phyloP scores from a whole-genome alignment of 2,113 vertebrate species.

The Anas platyrhynchos region DNA sequence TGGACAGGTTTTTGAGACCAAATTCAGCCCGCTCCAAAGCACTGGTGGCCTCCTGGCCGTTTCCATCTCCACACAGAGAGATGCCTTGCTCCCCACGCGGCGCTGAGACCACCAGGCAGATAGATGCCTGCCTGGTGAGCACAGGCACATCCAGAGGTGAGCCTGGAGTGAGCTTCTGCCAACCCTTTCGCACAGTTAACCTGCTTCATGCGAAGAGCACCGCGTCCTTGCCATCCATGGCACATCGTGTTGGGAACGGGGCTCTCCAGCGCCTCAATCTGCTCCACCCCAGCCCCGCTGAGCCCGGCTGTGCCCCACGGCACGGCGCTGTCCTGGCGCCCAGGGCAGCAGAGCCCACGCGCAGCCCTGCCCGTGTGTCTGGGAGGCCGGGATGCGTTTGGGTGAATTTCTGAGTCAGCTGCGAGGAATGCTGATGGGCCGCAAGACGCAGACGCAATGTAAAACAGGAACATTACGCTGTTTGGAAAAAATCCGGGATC shows the following conservation, averaged over 20 bases:
- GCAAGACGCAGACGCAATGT: background rate
- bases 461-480: background rate
- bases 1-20: background rate
- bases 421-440: background rate
- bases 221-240: background rate
- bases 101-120: background rate
- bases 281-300: no score
- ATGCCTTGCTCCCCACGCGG: background rate
- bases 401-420: background rate
- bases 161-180: background rate
- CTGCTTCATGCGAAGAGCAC: background rate
- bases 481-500: background rate
- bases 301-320: no score
- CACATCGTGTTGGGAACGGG: background rate
- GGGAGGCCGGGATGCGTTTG: background rate
- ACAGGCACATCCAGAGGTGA: no score
- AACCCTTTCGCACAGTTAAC: background rate
- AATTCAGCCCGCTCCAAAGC: fast-evolving
- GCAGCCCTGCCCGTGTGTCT: background rate
- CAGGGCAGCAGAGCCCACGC: background rate
- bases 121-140: fast-evolving
- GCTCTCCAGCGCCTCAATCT: background rate
- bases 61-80: fast-evolving
- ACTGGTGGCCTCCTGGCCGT: fast-evolving
- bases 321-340: background rate